Base-by-base conservation (phyloP, 1,140 invertebrate species). In the Druon quercuslanigerum region DNA sequence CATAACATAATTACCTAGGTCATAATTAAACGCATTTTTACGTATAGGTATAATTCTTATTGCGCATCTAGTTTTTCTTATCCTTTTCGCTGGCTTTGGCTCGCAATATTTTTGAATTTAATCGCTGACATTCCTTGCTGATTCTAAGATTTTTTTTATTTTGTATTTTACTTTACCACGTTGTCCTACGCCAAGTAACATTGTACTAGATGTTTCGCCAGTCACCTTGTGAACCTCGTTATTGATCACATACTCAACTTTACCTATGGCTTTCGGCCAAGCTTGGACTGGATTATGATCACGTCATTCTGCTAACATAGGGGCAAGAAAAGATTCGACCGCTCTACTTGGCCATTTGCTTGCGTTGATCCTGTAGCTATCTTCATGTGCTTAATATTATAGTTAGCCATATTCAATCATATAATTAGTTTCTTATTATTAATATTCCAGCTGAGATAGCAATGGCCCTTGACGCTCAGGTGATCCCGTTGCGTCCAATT, bases 171-270 rank as follows among this genome's bases (percentile, higher is more conserved):
- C 20, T 57, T 75, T 73, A 1, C 83, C 83, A n/a, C 79, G 74
- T 51, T 86, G 83, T 0, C 33, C n/a, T n/a, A 84, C 60, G 7
- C 86, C 84, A 75, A 86, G 85, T 33, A 87, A 78, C 14, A 87
- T 70, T 19, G 50, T 66, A 46, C 56, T 74, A 3, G 83, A 82
- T 1, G 71, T 82, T 73, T 82, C 72, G 16, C 79, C 73, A 0
- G 80, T 85, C 0, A 79, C 50, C 57, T 80, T 76, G 56, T 75
- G 57, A 6, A 79, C 71, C 3, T 75, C 76, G 74, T 87, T 87
- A 71, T 86, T 87, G 9, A 84, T 25, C 7, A 77, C 80, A 79
- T 79, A 86, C 76, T 86, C 84, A 11, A 83, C 74, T 5, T 82
- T 76, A 16, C 11, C 1, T 11, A 51, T 16, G 1, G 14, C 50